These are phyloP conservation scores for Meliscaeva auricollis DNA, from an alignment of 2,888 invertebrate species.

Conservation along the genomic window DNA sequence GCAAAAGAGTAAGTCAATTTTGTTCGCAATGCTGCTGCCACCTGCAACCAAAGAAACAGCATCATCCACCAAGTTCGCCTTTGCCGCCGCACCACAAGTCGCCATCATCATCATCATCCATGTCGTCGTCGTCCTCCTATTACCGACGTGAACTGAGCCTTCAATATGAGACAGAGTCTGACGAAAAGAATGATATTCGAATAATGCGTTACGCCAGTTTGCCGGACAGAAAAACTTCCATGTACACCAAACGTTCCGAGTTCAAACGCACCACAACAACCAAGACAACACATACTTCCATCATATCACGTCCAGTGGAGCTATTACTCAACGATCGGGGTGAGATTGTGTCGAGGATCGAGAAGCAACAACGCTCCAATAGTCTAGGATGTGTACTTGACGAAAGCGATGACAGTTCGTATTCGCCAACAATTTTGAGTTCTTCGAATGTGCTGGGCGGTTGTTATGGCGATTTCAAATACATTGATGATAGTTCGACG, in stretches of 20 bases:
- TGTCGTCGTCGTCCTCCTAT: conserved; percentile 74
- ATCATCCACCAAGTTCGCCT: conserved; percentile 69
- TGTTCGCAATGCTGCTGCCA: conserved; percentile 83
- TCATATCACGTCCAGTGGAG: conserved; percentile 80
- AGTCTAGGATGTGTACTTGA: conserved; percentile 82
- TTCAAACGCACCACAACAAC: conserved; percentile 80
- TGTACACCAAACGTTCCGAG: conserved; percentile 79
- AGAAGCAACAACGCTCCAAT: conserved; percentile 80
- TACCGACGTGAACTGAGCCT: conserved; percentile 77
- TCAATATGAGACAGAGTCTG: conserved; percentile 79
- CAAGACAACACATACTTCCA: conserved; percentile 81
- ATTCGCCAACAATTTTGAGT: conserved; percentile 56
- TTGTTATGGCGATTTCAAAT: conserved; percentile 79
- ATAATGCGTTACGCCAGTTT: conserved; percentile 78
- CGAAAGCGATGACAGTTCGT: conserved; percentile 70
- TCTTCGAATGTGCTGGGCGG: conserved; percentile 66
- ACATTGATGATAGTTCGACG: conserved; percentile 83
- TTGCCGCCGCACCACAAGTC: conserved; percentile 75
- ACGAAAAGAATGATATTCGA: conserved; percentile 79
- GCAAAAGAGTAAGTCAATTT: conserved; percentile 78
- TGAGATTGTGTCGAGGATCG: conserved; percentile 79
- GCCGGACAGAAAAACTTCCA: conserved; percentile 64
- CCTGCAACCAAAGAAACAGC: conserved; percentile 76
- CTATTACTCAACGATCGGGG: conserved; percentile 81
- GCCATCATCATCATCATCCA: conserved; percentile 74